A percentile compares a stretch with the other conserved stretches of the same genome.
These are phyloP conservation scores for Petrocephalus microphthalmus DNA, from an alignment of 2,113 vertebrate genomes.

Conservation along the genomic window DNA sequence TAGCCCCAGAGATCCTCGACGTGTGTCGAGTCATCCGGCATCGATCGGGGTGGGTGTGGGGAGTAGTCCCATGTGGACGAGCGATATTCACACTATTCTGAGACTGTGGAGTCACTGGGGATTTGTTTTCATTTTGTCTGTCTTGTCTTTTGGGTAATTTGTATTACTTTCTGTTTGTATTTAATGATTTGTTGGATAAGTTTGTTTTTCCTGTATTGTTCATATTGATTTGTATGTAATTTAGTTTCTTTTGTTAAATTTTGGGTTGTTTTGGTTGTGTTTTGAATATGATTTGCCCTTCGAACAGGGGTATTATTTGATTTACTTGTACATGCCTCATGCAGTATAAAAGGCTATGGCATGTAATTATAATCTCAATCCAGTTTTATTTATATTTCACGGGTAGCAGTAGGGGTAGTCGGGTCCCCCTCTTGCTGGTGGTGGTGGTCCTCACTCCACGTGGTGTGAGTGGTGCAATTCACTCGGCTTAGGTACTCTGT, in stretches of 20 bases:
- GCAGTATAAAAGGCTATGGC: not conserved
- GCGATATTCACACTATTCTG: not conserved
- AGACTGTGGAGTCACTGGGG: too few species aligned
- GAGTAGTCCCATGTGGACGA: not conserved
- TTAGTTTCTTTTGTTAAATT: not conserved
- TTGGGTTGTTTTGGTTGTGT: not conserved
- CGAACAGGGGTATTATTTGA: not conserved
- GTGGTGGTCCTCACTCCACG: not conserved
- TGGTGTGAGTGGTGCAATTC: not conserved
- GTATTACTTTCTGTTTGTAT: too few species aligned
- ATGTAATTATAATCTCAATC: not conserved
- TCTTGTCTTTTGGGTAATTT: too few species aligned
- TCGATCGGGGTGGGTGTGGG: not conserved
- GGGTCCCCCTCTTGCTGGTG: not conserved
- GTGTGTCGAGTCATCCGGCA: not conserved
- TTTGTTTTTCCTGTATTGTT: not conserved
- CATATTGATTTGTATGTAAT: not conserved
- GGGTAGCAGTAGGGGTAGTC: not conserved
- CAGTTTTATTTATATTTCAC: not conserved
- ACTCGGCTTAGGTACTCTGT: not conserved
- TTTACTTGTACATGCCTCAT: not conserved
- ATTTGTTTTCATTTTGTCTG: too few species aligned
- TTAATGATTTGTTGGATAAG: too few species aligned
- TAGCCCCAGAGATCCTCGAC: not conserved
- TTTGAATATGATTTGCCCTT: not conserved